Evolutionary conservation across 2,888 invertebrate species (phyloP).

Genomic region (Tholera decimalis): DNA sequence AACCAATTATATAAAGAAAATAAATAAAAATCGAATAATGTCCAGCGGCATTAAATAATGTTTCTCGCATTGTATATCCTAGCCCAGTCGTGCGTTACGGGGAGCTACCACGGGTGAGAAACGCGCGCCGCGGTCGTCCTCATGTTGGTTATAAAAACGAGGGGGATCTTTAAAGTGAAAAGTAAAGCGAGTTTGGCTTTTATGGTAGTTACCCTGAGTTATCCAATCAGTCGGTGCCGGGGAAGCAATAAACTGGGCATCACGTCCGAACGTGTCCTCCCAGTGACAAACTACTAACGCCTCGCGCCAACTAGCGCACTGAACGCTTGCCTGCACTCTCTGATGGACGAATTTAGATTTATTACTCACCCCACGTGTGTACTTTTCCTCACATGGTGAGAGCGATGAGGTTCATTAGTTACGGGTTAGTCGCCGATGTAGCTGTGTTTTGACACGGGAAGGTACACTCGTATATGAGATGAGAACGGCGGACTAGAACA

Average conservation of each 20-base stretch:
- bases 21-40: constrained; percentile 52
- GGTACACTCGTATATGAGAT: constrained; percentile 16
- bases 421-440: constrained; percentile 45
- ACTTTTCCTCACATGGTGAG: constrained; percentile 71
- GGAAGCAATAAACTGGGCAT: constrained; percentile 83
- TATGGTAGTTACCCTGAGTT: constrained; percentile 72
- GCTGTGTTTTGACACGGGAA: constrained; percentile 38
- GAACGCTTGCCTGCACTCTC: constrained; percentile 73
- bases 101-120: constrained; percentile 46
- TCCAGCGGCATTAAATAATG: constrained; percentile 63
- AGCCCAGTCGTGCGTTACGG: constrained; percentile 59
- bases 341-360: constrained; percentile 83
- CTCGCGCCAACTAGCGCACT: constrained; percentile 63
- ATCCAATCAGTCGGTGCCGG: constrained; percentile 81
- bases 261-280: constrained; percentile 81
- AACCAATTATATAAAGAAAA: constrained; percentile 19
- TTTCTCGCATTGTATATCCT: constrained; percentile 63
- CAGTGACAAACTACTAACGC: constrained; percentile 74
- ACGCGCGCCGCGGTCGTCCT: constrained; percentile 42
- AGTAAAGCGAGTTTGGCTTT: constrained; percentile 70
- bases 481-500: constrained; percentile 15
- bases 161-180: constrained; percentile 58
- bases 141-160: constrained; percentile 53
- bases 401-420: constrained; percentile 70
- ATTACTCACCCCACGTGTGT: constrained; percentile 74